phyloP scores from a whole-genome alignment of 2,113 vertebrate genomes.

The Copsychus sechellarum region DNA sequence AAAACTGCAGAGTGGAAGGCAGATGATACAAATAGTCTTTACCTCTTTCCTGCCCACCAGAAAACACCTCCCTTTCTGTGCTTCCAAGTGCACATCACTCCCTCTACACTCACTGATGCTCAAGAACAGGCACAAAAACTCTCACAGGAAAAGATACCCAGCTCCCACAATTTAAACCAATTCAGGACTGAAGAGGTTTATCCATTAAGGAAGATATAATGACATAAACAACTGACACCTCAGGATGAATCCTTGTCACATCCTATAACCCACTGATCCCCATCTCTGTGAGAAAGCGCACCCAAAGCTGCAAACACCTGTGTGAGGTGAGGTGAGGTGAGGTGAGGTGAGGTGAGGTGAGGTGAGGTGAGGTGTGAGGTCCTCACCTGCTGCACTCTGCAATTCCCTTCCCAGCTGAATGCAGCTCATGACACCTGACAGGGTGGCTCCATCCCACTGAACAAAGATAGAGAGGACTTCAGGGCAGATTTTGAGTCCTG shows the following conservation, averaged over 20 bases:
- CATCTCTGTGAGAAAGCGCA: rapidly evolving
- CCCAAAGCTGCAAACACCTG: rapidly evolving
- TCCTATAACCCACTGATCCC: neutral
- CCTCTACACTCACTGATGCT: neutral
- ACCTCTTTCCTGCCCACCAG: neutral
- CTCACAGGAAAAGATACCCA: neutral
- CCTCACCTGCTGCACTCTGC: neutral
- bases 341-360: neutral
- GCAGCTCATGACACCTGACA: rapidly evolving
- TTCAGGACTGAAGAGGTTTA: neutral
- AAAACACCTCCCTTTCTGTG: neutral
- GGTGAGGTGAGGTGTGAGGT: neutral
- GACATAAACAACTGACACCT: neutral
- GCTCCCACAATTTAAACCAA: neutral
- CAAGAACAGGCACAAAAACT: neutral
- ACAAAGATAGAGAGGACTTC: neutral
- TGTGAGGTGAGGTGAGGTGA: neutral
- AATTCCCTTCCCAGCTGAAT: neutral
- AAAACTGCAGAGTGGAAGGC: neutral
- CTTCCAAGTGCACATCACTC: neutral
- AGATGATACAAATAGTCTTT: neutral
- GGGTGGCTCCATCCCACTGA: neutral
- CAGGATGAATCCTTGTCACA: neutral
- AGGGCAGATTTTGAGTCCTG: neutral
- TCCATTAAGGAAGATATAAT: neutral